Evolutionary conservation across 2,113 vertebrate genomes (phyloP).

Genomic region (Gavialis gangeticus): DNA sequence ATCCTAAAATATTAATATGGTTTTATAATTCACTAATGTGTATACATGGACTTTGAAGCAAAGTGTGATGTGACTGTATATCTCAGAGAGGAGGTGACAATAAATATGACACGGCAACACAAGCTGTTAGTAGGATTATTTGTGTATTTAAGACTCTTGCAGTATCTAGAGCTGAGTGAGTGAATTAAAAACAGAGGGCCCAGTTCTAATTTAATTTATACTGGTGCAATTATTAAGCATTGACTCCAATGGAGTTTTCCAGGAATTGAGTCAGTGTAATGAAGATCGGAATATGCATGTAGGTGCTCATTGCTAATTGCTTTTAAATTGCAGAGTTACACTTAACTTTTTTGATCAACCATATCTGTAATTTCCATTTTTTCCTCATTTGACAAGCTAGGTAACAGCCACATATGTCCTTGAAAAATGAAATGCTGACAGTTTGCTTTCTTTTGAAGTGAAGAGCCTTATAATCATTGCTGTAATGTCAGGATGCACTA

Average conservation of each 20-base stretch:
- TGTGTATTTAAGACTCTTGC: background rate
- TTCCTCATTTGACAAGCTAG: background rate
- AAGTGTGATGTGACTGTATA: fast-evolving
- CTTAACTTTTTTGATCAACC: background rate
- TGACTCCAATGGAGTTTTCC: background rate
- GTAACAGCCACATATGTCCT: background rate
- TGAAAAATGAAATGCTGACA: background rate
- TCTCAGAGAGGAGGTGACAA: background rate
- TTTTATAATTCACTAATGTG: background rate
- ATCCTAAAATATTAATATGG: background rate
- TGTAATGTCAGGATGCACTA: background rate
- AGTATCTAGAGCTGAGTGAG: background rate
- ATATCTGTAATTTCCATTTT: background rate
- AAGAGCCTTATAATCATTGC: background rate
- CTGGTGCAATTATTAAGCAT: background rate
- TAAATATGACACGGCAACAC: background rate
- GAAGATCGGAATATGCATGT: background rate
- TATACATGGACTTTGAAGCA: background rate
- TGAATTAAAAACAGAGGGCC: background rate
- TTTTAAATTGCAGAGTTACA: background rate
- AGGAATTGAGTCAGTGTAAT: fast-evolving
- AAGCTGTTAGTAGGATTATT: background rate
- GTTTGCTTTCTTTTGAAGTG: background rate
- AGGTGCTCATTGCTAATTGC: background rate
- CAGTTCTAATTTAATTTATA: background rate